A percentile compares a stretch with the other conserved stretches of the same genome.
phyloP scores from a whole-genome alignment of 2,888 invertebrate species.

The Electrophaes corylata region DNA sequence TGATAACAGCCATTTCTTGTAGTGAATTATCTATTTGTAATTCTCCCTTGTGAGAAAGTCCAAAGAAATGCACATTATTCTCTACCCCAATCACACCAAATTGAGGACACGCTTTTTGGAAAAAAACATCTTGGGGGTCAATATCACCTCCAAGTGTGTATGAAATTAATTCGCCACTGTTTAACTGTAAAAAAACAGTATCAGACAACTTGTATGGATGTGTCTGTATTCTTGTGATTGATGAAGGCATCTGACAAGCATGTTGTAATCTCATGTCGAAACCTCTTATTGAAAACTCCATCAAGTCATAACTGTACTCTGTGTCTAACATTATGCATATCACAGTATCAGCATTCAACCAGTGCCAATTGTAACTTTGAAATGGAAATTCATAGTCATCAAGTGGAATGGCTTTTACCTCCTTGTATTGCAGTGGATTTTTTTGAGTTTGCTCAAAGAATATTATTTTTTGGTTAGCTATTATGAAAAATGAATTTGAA shows the following conservation, averaged over 20 bases:
- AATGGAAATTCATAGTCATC: constrained; percentile 60
- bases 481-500: constrained; percentile 74
- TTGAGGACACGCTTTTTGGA: constrained; percentile 71
- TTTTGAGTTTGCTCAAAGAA: constrained; percentile 67
- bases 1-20: constrained; percentile 86
- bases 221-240: constrained; percentile 57
- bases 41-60: constrained; percentile 79
- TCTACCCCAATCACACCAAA: constrained; percentile 71
- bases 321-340: constrained; percentile 62
- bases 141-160: constrained; percentile 56
- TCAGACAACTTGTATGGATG: constrained; percentile 55
- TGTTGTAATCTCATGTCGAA: constrained; percentile 46
- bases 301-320: constrained; percentile 52
- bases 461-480: constrained; percentile 60
- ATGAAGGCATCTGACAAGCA: constrained; percentile 53
- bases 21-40: constrained; percentile 82
- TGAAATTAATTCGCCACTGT: constrained; percentile 66
- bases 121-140: constrained; percentile 59
- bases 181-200: constrained; percentile 58
- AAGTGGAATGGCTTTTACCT: constrained; percentile 48
- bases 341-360: constrained; percentile 76
- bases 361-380: constrained; percentile 82
- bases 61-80: constrained; percentile 71
- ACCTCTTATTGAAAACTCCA: constrained; percentile 57
- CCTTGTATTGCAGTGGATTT: constrained; percentile 63